Evolutionary conservation across 2,888 invertebrate genomes (phyloP).

Genomic region (Gymnocheta viridis): DNA sequence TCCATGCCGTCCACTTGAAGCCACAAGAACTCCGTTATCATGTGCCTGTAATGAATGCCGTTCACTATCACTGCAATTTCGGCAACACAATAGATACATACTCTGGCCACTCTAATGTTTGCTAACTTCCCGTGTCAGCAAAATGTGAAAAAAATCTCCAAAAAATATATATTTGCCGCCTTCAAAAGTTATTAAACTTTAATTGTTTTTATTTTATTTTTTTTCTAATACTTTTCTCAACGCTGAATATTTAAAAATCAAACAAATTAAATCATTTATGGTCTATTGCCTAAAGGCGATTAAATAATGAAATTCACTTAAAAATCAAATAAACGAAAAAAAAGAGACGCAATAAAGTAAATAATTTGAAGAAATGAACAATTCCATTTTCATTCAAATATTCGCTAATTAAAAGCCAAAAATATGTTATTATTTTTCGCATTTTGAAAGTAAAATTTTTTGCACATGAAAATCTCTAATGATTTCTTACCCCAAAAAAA

Average conservation of each 20-base stretch:
- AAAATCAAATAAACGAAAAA: slow-evolving; percentile 38
- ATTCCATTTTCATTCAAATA: slow-evolving; percentile 34
- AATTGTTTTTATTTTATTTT: slow-evolving; percentile 1
- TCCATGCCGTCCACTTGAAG: too few species aligned
- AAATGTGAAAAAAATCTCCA: background rate
- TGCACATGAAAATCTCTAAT: slow-evolving; percentile 13
- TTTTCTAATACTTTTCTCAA: slow-evolving; percentile 13
- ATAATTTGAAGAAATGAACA: slow-evolving; percentile 25
- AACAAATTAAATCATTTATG: slow-evolving; percentile 44
- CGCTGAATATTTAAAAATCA: slow-evolving; percentile 22
- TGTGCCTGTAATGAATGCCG: too few species aligned
- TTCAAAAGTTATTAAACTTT: slow-evolving; percentile 53
- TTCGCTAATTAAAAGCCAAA: slow-evolving; percentile 37
- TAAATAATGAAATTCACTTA: slow-evolving; percentile 54
- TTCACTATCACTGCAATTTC: too few species aligned
- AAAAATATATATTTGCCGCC: background rate
- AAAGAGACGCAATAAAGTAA: slow-evolving; percentile 1
- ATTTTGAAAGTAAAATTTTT: slow-evolving; percentile 21
- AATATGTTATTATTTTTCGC: background rate
- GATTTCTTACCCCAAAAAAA: slow-evolving; percentile 30
- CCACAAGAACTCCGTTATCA: too few species aligned
- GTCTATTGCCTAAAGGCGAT: slow-evolving; percentile 50
- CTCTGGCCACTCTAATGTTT: too few species aligned
- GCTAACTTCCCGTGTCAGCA: slow-evolving; percentile 5
- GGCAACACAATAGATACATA: too few species aligned